These are phyloP conservation scores for Oryctes rhinoceros DNA, from an alignment of 1,140 invertebrate species.

Conservation along the genomic window DNA sequence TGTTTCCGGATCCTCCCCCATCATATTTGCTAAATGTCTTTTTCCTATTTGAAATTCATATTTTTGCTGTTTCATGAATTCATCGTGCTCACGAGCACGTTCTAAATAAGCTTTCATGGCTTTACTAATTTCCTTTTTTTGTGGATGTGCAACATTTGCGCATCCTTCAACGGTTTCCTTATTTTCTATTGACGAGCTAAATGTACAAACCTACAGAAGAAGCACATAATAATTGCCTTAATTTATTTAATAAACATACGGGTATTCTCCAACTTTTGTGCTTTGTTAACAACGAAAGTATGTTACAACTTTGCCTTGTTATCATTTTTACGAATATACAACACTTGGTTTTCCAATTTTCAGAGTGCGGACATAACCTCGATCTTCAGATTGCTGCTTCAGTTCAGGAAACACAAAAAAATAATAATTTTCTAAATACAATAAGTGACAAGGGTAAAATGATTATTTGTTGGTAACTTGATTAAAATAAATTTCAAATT, in stretches of 20 bases:
- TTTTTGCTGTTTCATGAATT: constrained; percentile 84
- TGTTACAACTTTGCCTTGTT: background rate
- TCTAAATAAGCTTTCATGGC: constrained; percentile 90
- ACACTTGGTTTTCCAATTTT: too few species aligned
- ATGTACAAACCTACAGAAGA: background rate
- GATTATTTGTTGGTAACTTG: too few species aligned
- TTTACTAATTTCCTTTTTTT: constrained; percentile 77
- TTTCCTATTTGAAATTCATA: constrained; percentile 90
- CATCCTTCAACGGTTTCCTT: background rate
- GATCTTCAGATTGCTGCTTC: too few species aligned
- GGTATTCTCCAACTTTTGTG: background rate
- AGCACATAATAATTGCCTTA: background rate
- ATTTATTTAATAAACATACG: background rate
- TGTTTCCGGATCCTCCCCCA: constrained; percentile 89
- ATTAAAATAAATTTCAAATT: too few species aligned
- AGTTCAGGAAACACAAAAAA: too few species aligned
- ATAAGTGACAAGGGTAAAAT: too few species aligned
- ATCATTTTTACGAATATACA: background rate
- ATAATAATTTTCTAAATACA: too few species aligned
- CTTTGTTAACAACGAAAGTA: background rate
- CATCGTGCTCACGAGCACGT: constrained; percentile 80
- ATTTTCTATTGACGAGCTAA: background rate
- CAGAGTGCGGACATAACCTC: too few species aligned
- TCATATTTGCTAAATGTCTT: constrained; percentile 97
- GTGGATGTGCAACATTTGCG: background rate